Evolutionary conservation across 1,140 invertebrate species (phyloP).

Genomic region (Aplysia californica): DNA sequence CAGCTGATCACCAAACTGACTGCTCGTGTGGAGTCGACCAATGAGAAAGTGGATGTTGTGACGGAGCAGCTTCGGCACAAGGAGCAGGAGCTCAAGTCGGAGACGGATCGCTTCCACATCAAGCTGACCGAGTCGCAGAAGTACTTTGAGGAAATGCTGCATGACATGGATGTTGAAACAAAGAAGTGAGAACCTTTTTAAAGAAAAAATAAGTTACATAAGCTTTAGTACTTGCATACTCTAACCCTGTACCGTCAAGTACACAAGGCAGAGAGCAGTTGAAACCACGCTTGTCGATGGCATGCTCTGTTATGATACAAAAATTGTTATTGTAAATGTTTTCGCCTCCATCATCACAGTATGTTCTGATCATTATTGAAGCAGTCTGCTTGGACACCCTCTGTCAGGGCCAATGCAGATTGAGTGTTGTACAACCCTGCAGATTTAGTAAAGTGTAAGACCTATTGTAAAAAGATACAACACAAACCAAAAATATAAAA

Average conservation of each 20-base stretch:
- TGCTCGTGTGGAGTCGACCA: conserved; percentile 54
- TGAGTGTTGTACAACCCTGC: no score
- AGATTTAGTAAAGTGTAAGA: no score
- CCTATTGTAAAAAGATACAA: no score
- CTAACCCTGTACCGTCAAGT: no score
- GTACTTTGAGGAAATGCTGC: conserved; percentile 63
- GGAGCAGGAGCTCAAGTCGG: conserved; percentile 54
- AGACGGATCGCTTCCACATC: conserved; percentile 57
- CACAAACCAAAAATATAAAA: neutral
- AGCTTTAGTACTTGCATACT: neutral
- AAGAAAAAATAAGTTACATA: neutral
- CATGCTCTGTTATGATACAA: no score
- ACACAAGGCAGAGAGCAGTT: no score
- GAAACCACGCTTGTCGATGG: no score
- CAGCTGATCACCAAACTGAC: conserved; percentile 57
- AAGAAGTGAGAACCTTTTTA: conserved; percentile 11
- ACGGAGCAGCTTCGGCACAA: conserved; percentile 51
- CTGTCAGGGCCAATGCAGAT: no score
- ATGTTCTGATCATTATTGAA: no score
- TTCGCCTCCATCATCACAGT: no score
- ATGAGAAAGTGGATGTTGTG: conserved; percentile 49
- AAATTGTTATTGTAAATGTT: no score
- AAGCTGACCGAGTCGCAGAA: conserved; percentile 58
- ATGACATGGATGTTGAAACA: conserved; percentile 53
- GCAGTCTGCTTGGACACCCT: no score